phyloP scores from a whole-genome alignment of 2,797 vertebrate species.

The Synaphobranchus kaupii region DNA sequence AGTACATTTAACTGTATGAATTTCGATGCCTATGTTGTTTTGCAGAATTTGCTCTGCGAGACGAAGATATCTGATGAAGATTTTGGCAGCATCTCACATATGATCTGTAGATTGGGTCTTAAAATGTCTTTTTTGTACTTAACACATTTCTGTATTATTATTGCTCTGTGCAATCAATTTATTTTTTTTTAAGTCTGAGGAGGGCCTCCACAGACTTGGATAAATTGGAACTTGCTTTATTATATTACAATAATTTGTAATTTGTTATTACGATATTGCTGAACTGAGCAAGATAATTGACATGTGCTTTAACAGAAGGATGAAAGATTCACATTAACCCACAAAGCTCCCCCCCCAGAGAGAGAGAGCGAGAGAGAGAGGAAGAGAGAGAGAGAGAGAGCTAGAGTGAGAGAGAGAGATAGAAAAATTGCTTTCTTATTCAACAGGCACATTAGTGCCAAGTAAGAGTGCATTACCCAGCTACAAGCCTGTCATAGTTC shows the following conservation, averaged over 20 bases:
- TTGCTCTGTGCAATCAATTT: neutral
- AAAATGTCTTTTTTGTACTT: neutral
- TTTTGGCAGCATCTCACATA: neutral
- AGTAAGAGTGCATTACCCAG: conserved; percentile 44
- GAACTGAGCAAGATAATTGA: conserved; percentile 29
- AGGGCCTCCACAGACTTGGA: conserved; percentile 21
- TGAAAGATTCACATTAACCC: conserved; percentile 34
- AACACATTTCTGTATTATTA: neutral
- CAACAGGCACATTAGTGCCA: conserved; percentile 46
- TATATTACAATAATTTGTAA: conserved; percentile 4
- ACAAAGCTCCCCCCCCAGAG: conserved; percentile 21
- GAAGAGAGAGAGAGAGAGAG: conserved; percentile 16
- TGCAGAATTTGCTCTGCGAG: neutral
- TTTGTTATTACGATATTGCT: conserved; percentile 15
- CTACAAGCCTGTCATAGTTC: conserved; percentile 55
- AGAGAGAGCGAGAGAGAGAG: neutral
- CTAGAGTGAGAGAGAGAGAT: conserved; percentile 21
- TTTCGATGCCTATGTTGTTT: neutral
- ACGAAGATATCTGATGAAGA: neutral
- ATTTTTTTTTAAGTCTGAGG: neutral
- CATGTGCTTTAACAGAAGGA: conserved; percentile 37
- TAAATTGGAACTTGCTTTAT: conserved; percentile 52
- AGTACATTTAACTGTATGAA: neutral
- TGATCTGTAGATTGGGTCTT: neutral
- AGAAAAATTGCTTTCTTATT: conserved; percentile 44